Base-by-base conservation (phyloP, 2,888 invertebrate species). In the Ophioninae sp. region DNA sequence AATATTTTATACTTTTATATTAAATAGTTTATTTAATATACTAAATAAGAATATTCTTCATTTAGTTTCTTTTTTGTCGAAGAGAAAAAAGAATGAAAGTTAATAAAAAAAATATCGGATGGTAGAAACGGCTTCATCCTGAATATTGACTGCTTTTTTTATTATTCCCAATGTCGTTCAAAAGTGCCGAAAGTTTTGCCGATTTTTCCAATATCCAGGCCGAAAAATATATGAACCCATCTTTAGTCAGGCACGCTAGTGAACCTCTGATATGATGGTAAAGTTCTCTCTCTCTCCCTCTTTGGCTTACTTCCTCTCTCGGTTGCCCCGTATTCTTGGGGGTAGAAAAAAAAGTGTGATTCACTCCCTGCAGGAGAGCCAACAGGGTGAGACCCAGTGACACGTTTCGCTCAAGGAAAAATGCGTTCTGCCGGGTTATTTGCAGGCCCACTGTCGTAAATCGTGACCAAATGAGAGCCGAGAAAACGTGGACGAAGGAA, bases 301-400 rank as follows among this genome's bases (percentile, higher is more conserved):
- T 62, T 21, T 23, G n/a, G n/a, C n/a, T n/a, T n/a, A n/a, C n/a
- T n/a, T n/a, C n/a, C 2, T 62, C n/a, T 17, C 23, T 17, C n/a
- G 23, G 10, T 74, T 44, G 6, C 20, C 30, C 67, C 23, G n/a
- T 69, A 21, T 17, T 30, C 37, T 74, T 57, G 7, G 39, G n/a
- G 57, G 21, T 59, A 1, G 44, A 44, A 61, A 69, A 67, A 21
- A 44, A 59, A 50, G 57, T 44, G 65, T n/a, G 30, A 50, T 70
- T 37, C 39, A 56, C 20, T 44, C 69, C 73, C 8, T 56, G 39
- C 39, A 39, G 21, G 37, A 50, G 74, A 62, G 59, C 81, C 65
- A 61, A 79, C 81, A 79, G 59, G 41, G 81, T 86, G 86, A 86
- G 44, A 10, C 86, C 86, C 81, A 87, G 75, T 87, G 84, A 79